phyloP scores from a whole-genome alignment of 1,140 invertebrate species.

The Hypsibius dujardini region DNA sequence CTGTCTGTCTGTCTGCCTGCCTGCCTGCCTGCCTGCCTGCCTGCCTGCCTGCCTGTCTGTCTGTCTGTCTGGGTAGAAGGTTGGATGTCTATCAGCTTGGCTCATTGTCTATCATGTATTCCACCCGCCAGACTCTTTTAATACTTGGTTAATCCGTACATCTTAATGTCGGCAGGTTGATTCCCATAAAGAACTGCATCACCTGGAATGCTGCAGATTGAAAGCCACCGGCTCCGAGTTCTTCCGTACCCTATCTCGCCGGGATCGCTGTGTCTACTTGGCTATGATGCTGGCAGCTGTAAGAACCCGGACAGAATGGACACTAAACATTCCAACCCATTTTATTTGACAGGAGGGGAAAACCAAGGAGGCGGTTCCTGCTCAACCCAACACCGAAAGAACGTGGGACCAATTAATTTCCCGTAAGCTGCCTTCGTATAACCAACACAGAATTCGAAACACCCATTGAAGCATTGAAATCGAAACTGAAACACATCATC shows the following conservation, averaged over 20 bases:
- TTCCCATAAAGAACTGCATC: conserved; percentile 5
- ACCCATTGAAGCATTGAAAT: neutral
- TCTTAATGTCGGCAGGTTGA: neutral
- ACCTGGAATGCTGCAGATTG: neutral
- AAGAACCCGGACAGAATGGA: neutral
- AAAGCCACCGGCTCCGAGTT: neutral
- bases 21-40: no score
- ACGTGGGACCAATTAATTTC: neutral
- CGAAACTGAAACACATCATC: no score
- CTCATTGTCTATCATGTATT: no score
- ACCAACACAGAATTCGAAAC: neutral
- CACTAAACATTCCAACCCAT: neutral
- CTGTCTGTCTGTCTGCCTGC: no score
- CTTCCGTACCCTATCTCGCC: neutral
- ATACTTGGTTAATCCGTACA: no score
- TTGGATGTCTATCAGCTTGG: no score
- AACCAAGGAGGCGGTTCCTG: neutral
- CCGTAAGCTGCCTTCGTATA: neutral
- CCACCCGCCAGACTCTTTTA: no score
- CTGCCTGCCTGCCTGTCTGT: no score
- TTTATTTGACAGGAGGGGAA: neutral
- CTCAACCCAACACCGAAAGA: neutral
- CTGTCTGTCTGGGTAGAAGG: no score
- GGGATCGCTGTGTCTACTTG: neutral
- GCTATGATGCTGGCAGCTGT: neutral